Percentiles rank a stretch among this genome's conserved stretches.
Conservation (phyloP, 2,113 vertebrate species). For the Abramis brama region DNA sequence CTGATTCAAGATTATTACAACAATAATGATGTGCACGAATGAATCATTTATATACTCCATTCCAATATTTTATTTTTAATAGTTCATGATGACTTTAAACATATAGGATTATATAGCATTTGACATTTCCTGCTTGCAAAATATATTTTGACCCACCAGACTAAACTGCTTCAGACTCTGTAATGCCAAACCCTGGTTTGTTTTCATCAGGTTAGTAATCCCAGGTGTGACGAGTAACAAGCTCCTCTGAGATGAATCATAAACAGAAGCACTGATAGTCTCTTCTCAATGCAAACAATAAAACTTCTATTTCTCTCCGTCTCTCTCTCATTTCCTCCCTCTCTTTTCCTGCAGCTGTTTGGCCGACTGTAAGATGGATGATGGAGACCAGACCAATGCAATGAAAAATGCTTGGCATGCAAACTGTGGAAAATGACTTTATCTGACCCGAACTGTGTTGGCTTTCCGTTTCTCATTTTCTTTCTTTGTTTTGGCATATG, state of each 20-base stretch:
- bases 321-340: not conserved
- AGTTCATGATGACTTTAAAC: no score
- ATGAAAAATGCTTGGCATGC: not conserved
- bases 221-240: conserved; percentile 41
- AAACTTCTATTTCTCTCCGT: not conserved
- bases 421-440: not conserved
- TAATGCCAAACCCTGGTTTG: not conserved
- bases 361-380: not conserved
- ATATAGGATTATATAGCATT: not conserved
- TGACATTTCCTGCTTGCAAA: not conserved
- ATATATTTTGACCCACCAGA: not conserved
- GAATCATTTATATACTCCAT: not conserved
- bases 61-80: not conserved
- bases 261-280: not conserved
- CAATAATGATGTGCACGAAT: no score
- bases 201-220: not conserved
- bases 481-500: no score
- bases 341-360: not conserved
- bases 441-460: not conserved
- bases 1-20: no score
- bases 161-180: not conserved
- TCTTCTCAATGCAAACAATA: not conserved
- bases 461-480: not conserved
- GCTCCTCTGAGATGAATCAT: conserved; percentile 35
- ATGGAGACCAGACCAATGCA: not conserved